These are phyloP conservation scores for Drosophila parthenogenetica DNA, from an alignment of 2,888 invertebrate genomes.

Conservation along the genomic window DNA sequence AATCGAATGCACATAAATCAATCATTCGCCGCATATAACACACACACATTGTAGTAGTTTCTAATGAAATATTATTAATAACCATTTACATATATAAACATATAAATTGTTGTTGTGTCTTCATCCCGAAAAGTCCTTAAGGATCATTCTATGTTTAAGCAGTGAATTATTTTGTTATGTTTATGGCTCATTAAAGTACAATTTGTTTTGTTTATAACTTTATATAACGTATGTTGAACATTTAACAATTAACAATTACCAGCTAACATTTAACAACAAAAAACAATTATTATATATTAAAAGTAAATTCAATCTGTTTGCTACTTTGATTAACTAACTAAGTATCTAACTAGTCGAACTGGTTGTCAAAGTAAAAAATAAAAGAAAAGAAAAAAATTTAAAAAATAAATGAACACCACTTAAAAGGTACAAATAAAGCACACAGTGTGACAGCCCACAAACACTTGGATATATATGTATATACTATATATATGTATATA, in stretches of 20 bases:
- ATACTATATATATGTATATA: constrained; percentile 2
- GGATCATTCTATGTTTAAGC: constrained; percentile 41
- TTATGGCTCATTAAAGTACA: constrained; percentile 45
- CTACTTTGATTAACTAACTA: constrained; percentile 36
- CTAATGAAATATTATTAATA: constrained; percentile 25
- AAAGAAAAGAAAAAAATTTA: constrained; percentile 6
- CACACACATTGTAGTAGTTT: constrained; percentile 45
- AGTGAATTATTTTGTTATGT: constrained; percentile 58
- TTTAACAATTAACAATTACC: constrained; percentile 7
- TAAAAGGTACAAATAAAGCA: constrained; percentile 68
- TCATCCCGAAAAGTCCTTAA: constrained; percentile 48
- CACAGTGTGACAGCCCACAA: constrained; percentile 33
- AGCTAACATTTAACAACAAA: constrained; percentile 11
- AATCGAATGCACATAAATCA: constrained; percentile 4
- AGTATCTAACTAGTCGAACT: constrained; percentile 66
- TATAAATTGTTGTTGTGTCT: constrained; percentile 75
- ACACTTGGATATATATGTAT: constrained; percentile 2
- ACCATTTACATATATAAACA: constrained; percentile 28
- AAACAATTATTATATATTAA: constrained; percentile 22
- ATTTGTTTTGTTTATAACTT: constrained; percentile 51
- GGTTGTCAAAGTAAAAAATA: constrained; percentile 60
- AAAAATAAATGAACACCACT: constrained; percentile 62
- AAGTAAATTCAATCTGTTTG: constrained; percentile 22
- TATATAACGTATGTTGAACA: constrained; percentile 26
- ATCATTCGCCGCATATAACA: constrained; percentile 30